Evolutionary conservation across 2,797 vertebrate genomes (phyloP).

Genomic region (Chelon labrosus): DNA sequence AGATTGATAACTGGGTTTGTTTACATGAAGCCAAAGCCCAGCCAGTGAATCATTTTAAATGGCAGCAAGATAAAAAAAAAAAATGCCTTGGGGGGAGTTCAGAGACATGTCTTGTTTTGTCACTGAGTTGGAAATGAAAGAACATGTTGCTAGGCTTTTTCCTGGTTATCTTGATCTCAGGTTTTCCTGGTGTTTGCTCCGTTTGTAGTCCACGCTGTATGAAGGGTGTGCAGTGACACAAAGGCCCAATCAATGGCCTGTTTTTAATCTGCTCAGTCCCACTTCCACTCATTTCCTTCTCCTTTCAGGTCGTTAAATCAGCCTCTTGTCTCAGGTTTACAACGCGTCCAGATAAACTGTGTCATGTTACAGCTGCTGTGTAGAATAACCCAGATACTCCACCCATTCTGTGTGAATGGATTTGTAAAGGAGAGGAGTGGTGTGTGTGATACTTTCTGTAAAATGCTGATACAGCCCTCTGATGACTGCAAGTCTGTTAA

Average conservation of each 20-base stretch:
- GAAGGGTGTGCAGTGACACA: constrained; percentile 14
- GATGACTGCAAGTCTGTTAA: constrained; percentile 34
- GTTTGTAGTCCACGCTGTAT: neutral
- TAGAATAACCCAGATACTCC: constrained; percentile 68
- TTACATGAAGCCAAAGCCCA: constrained; percentile 28
- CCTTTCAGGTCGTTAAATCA: constrained; percentile 44
- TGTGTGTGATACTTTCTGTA: constrained; percentile 20
- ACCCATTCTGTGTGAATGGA: constrained; percentile 62
- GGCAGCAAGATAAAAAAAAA: constrained; percentile 3
- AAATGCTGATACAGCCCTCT: constrained; percentile 48
- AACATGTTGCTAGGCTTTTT: neutral
- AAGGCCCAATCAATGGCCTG: constrained; percentile 33
- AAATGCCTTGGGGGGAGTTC: neutral
- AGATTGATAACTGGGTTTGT: constrained; percentile 31
- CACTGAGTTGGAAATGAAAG: neutral
- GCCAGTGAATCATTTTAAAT: constrained; percentile 40
- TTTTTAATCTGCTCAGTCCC: constrained; percentile 46
- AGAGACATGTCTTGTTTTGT: neutral
- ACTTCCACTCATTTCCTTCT: constrained; percentile 37
- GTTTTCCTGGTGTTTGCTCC: neutral
- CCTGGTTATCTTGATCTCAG: neutral
- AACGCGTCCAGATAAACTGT: constrained; percentile 62
- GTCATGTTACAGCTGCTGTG: constrained; percentile 70
- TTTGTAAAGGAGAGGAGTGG: constrained; percentile 41
- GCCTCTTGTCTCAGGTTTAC: constrained; percentile 70